Evolutionary conservation across 2,797 vertebrate species (phyloP), one percentile per base, ranked within the genome.

Genomic region (Merluccius polli): DNA sequence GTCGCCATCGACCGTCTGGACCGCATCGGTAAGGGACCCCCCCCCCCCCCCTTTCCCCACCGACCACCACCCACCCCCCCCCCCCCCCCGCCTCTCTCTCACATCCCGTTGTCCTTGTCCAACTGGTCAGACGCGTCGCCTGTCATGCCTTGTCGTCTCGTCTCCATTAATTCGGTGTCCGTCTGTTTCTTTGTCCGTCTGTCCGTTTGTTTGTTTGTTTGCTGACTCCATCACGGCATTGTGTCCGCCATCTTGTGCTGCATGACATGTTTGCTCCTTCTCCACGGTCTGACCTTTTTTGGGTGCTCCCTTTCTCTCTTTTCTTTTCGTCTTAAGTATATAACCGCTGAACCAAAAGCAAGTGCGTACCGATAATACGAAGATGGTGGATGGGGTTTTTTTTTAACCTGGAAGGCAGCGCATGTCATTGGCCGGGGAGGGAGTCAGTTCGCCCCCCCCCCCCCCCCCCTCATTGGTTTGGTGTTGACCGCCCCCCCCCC

Each of bases 1-100:
- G 97, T 98, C 16, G 97, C 97, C 85, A 98, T 98, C 32, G 97
- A 98, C 87, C 95, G 98, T 70, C 88, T 99, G 80, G 97, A 99
- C 91, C 96, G 98, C 86, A 99, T 99, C 77, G 98, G 98, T 99
- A 96, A 95, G 94, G 77, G 77, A 77, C 15, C 44, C 63, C 77
- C 41, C 24, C 73, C 52, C 33, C 36, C 73, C 10, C 73, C 24
- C n/a, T 9, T 52, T 11, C 71, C 36, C 71, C 16, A 21, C 73
- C 16, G 32, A 59, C 78, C 35, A 31, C 75, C 59, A 29, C 32
- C 73, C 16, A 71, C 32, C 15, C 65, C 18, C 72, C 48, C 59
- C 86, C 87, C 90, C 82, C 87, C 27, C 73, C 52, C 32, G 35
- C 75, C 12, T 72, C 30, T 21, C 15, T n/a, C 72, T 12, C 72